These are phyloP conservation scores for Casuarius casuarius DNA, from an alignment of 2,113 vertebrate genomes.

Conservation along the genomic window DNA sequence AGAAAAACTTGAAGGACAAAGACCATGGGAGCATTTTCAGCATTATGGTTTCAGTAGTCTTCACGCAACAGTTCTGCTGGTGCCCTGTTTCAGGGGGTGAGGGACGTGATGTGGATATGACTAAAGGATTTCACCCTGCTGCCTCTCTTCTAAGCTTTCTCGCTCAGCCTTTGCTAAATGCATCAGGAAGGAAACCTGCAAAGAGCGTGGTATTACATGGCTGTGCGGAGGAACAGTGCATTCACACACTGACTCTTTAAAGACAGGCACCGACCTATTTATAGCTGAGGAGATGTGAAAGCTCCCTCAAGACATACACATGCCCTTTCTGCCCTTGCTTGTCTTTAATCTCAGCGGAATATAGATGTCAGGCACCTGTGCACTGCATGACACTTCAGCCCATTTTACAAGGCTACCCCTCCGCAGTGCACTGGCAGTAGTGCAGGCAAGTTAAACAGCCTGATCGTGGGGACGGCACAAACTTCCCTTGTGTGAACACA, in stretches of 20 bases:
- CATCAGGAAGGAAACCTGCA: neutral
- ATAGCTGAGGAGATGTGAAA: neutral
- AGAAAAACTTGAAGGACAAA: neutral
- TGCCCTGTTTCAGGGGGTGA: neutral
- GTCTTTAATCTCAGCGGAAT: neutral
- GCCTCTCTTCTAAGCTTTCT: neutral
- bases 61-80: neutral
- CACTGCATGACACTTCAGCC: neutral
- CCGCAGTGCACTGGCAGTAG: neutral
- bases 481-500: neutral
- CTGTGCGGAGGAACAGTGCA: neutral
- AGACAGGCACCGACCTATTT: neutral
- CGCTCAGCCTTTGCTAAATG: neutral
- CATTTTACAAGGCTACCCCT: neutral
- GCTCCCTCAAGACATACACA: neutral
- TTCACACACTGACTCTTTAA: neutral
- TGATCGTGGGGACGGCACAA: neutral
- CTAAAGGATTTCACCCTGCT: neutral
- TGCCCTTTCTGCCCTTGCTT: neutral
- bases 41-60: neutral
- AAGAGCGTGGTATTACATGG: neutral
- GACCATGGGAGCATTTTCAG: neutral
- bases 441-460: neutral
- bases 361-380: neutral
- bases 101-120: too few species aligned